Evolutionary conservation across 2,888 invertebrate genomes (phyloP), one percentile per base, ranked within the genome.

Genomic region (Drosophila borborema): DNA sequence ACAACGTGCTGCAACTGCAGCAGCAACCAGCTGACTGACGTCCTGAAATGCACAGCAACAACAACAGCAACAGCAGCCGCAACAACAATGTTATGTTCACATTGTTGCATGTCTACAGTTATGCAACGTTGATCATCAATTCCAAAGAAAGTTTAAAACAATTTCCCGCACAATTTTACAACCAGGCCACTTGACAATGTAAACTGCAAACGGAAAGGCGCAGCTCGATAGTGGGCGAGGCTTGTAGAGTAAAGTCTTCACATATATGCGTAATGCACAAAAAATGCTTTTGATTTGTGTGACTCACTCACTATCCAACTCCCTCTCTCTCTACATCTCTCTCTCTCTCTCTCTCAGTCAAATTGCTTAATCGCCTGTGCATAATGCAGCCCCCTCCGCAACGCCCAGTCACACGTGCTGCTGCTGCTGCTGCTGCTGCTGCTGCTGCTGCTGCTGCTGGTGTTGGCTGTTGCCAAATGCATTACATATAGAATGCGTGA

Each of bases 321-420:
- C 54, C 0, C 28, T 12, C 10, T 20, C 45, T 9, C 18, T 5
- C 43, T 14, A n/a, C 6, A 6, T n/a, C 41, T 12, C 41, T 8
- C 53, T 3, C 23, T 5, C 8, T 31, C 41, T 7, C n/a, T 12
- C 23, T 20, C 34, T 8, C 34, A 40, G 60, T 66, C 62, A 76
- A 82, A 84, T 84, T 84, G 83, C 80, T 84, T 84, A 84, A 84
- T 84, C 82, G 83, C 62, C 80, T 78, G 84, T 80, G 73, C 74
- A 80, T 84, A 84, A 84, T 84, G 82, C 79, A 72, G 48, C 59
- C 58, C 65, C 70, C 46, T 5, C 12, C n/a, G 23, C 23, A 23
- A 4, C 14, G 18, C 31, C 20, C 45, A 63, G 46, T 38, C 75
- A 70, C 61, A 64, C 64, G 60, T 64, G 36, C 66, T 23, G 41